phyloP scores from a whole-genome alignment of 2,113 vertebrate genomes.

The Platichthys stellatus region DNA sequence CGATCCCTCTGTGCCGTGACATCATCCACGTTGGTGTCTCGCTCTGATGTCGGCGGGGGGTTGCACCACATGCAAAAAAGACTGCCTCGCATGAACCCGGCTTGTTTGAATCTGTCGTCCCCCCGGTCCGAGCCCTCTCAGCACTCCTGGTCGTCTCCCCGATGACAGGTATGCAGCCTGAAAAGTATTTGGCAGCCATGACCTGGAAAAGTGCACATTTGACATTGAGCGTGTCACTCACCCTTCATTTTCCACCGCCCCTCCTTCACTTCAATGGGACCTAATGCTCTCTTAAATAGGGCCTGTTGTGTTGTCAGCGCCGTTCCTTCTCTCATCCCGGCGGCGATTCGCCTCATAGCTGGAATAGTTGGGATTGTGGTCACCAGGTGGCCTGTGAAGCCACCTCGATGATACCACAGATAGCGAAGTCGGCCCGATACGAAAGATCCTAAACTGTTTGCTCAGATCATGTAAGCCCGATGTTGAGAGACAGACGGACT shows the following conservation, averaged over 20 bases:
- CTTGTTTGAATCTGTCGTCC: constrained; percentile 58
- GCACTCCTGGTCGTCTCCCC: constrained; percentile 23
- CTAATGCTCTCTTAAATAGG: constrained; percentile 37
- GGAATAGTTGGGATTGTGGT: constrained; percentile 70
- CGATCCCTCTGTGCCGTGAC: constrained; percentile 53
- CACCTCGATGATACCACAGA: constrained; percentile 42
- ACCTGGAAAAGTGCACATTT: constrained; percentile 72
- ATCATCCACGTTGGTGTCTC: constrained; percentile 40
- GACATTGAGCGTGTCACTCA: constrained; percentile 64
- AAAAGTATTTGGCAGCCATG: constrained; percentile 68
- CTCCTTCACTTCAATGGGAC: constrained; percentile 25
- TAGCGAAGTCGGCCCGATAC: constrained; percentile 13
- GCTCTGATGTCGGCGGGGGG: constrained; percentile 27
- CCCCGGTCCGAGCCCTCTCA: constrained; percentile 43
- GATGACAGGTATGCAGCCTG: constrained; percentile 62
- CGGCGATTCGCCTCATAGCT: constrained; percentile 52
- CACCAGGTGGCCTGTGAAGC: constrained; percentile 67
- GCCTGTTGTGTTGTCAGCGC: constrained; percentile 27
- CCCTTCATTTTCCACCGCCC: constrained; percentile 36
- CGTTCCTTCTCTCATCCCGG: constrained; percentile 51
- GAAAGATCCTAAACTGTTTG: constrained; percentile 16
- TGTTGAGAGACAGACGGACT: constrained; percentile 50
- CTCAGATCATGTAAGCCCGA: constrained; percentile 45
- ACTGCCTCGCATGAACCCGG: constrained; percentile 18
- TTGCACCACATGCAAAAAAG: constrained; percentile 4